Evolutionary conservation across 2,888 invertebrate genomes (phyloP).

Genomic region (Acanthococcus lagerstroemiae): DNA sequence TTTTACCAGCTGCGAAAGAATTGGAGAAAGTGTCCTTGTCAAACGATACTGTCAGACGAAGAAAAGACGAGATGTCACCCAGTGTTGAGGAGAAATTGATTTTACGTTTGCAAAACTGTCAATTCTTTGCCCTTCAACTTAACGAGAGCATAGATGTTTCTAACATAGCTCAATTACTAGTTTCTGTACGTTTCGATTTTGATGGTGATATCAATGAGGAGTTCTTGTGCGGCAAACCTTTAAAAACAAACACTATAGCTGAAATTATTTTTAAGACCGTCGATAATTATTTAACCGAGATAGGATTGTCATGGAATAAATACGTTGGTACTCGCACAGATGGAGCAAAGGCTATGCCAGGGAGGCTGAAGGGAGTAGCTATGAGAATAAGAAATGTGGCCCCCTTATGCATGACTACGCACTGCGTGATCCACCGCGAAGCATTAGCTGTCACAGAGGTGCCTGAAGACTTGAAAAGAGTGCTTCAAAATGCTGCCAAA

Average conservation of each 20-base stretch:
- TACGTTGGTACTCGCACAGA: slow-evolving; percentile 25
- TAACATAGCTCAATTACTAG: slow-evolving; percentile 19
- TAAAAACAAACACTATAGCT: slow-evolving; percentile 1
- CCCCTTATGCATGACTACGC: slow-evolving; percentile 32
- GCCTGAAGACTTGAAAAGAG: slow-evolving; percentile 10
- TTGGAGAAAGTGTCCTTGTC: slow-evolving; percentile 26
- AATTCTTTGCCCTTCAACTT: slow-evolving; percentile 18
- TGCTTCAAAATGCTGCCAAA: slow-evolving; percentile 20
- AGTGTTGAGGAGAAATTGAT: slow-evolving; percentile 2
- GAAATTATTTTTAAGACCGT: slow-evolving; percentile 14
- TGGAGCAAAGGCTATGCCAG: slow-evolving; percentile 34
- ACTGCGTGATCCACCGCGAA: slow-evolving; percentile 34
- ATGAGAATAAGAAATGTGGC: slow-evolving; percentile 34
- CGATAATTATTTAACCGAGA: slow-evolving; percentile 9
- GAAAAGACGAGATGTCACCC: slow-evolving; percentile 15
- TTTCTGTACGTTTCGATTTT: background rate
- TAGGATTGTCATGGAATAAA: slow-evolving; percentile 6
- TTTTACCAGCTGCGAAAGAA: slow-evolving; percentile 21
- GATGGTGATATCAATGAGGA: slow-evolving; percentile 7
- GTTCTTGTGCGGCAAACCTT: slow-evolving; percentile 8
- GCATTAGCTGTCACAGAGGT: slow-evolving; percentile 7
- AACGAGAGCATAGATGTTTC: slow-evolving; percentile 13
- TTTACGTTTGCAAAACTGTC: slow-evolving; percentile 11
- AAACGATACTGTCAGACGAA: slow-evolving; percentile 22
- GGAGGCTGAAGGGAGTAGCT: slow-evolving; percentile 33